Percentiles rank a stretch among this genome's conserved stretches.
Conservation (phyloP, 2,888 invertebrate species). For the Dione juno region DNA sequence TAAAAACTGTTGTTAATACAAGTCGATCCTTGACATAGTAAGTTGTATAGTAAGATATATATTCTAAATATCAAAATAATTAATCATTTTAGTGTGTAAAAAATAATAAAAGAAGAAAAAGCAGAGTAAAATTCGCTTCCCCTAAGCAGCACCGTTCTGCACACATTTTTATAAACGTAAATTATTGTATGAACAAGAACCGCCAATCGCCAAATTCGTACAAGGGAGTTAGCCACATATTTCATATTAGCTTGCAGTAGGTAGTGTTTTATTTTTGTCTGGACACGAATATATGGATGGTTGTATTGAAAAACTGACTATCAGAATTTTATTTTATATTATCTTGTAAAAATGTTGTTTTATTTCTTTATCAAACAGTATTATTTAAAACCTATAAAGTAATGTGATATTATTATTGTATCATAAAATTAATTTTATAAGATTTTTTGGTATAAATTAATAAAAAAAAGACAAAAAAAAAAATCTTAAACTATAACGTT, state of each 20-base stretch:
- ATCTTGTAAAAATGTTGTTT: background rate
- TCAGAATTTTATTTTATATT: constrained; percentile 50
- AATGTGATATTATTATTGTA: no score
- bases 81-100: no score
- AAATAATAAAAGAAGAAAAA: background rate
- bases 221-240: constrained; percentile 65
- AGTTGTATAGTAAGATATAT: no score
- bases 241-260: constrained; percentile 60
- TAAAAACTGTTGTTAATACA: constrained; percentile 7
- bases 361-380: background rate
- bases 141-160: background rate
- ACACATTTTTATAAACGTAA: constrained; percentile 12
- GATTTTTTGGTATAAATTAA: background rate
- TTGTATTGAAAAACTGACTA: constrained; percentile 46
- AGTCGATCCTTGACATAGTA: background rate
- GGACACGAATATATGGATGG: constrained; percentile 62
- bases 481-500: background rate
- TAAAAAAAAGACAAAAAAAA: background rate
- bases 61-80: no score
- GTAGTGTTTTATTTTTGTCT: constrained; percentile 67
- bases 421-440: no score
- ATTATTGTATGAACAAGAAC: constrained; percentile 59
- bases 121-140: background rate
- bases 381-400: no score
- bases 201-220: constrained; percentile 57